A percentile compares a stretch with the other conserved stretches of the same genome.
Evolutionary conservation across 2,113 vertebrate species (phyloP).

Genomic region (Strix aluco): DNA sequence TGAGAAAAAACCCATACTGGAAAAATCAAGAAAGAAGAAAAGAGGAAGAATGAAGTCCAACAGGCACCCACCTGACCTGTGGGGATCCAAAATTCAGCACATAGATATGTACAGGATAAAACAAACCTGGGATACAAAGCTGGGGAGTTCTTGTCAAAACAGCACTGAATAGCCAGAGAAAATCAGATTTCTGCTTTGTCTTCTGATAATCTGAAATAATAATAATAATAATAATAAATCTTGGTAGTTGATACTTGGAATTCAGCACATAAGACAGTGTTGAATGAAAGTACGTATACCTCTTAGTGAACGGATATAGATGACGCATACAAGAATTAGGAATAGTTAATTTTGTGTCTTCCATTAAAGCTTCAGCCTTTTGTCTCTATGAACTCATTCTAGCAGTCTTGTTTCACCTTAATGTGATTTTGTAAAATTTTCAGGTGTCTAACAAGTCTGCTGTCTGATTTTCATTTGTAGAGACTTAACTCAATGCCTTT

Average conservation of each 20-base stretch:
- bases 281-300: neutral
- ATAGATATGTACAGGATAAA: fast-evolving
- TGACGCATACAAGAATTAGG: fast-evolving
- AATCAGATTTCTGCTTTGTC: neutral
- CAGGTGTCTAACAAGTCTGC: neutral
- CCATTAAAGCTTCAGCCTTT: neutral
- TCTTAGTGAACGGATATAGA: fast-evolving
- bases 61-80: fast-evolving
- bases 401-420: neutral
- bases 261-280: neutral
- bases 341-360: neutral
- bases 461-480: neutral
- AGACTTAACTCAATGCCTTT: neutral
- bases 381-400: neutral
- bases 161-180: neutral
- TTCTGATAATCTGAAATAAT: neutral
- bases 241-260: neutral
- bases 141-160: neutral
- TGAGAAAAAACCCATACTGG: neutral
- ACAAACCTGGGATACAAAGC: neutral
- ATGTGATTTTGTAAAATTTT: neutral
- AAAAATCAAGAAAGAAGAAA: neutral
- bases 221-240: neutral
- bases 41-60: neutral
- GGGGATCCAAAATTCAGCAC: neutral